Conservation (phyloP, 2,888 invertebrate species). For the Parapristionchus giblindavisi region DNA sequence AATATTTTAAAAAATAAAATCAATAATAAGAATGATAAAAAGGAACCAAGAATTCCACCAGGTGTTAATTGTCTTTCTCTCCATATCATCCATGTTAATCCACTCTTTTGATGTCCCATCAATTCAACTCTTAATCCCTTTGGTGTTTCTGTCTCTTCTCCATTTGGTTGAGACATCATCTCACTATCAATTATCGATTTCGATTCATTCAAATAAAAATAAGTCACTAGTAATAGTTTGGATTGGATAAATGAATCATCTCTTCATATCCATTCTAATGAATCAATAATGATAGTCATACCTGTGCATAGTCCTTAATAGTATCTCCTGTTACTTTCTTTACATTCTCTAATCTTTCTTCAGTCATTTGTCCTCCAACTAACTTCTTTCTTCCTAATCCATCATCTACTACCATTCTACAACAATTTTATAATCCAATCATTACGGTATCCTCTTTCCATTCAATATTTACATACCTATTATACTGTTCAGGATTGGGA, state of each 20-base stretch:
- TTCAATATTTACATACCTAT: too few species aligned
- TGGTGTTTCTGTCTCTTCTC: conserved; percentile 31
- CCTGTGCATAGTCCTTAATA: conserved; percentile 9
- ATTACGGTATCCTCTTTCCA: neutral
- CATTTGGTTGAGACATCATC: conserved; percentile 24
- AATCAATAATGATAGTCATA: too few species aligned
- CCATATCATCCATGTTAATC: conserved; percentile 88
- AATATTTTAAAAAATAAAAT: neutral
- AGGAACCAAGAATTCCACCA: conserved; percentile 85
- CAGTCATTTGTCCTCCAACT: conserved; percentile 66
- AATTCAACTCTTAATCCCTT: conserved; percentile 49
- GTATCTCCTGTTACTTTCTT: conserved; percentile 45
- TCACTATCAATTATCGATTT: conserved; percentile 7
- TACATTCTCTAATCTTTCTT: conserved; percentile 50
- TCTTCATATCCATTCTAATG: too few species aligned
- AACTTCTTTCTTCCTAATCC: conserved; percentile 53
- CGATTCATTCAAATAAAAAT: neutral
- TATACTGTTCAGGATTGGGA: too few species aligned
- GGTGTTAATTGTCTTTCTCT: conserved; percentile 84
- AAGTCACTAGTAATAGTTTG: neutral
- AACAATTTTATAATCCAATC: neutral
- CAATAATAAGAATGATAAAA: neutral
- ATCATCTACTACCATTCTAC: conserved; percentile 26
- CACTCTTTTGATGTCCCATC: conserved; percentile 73
- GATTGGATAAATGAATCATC: neutral